phyloP scores from a whole-genome alignment of 2,113 vertebrate species.

The Stercorarius parasiticus region DNA sequence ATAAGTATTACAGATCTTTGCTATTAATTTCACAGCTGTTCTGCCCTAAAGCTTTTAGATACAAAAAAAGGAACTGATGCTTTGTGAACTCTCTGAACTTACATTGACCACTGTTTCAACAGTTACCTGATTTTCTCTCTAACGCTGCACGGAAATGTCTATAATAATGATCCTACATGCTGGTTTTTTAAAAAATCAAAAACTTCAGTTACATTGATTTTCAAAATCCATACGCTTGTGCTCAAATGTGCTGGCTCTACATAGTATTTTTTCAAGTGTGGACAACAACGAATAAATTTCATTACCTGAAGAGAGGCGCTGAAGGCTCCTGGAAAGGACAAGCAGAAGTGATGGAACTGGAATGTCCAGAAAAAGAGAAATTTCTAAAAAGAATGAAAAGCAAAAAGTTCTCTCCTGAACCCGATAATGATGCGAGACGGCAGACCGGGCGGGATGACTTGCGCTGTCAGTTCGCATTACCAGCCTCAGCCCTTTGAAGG shows the following conservation, averaged over 20 bases:
- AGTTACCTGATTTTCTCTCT: constrained; percentile 78
- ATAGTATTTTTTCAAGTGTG: not conserved
- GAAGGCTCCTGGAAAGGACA: constrained; percentile 75
- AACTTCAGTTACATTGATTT: not conserved
- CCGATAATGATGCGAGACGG: constrained; percentile 76
- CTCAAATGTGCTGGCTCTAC: not conserved
- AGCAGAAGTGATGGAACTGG: constrained; percentile 77
- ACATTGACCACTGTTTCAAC: constrained; percentile 75
- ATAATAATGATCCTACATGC: not conserved
- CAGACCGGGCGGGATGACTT: constrained; percentile 71
- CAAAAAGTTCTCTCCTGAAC: constrained; percentile 77
- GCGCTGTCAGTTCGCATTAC: constrained; percentile 72
- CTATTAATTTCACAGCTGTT: not conserved
- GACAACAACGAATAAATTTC: constrained; percentile 78
- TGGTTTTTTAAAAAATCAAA: not conserved
- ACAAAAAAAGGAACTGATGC: constrained; percentile 76
- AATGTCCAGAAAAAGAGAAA: constrained; percentile 80
- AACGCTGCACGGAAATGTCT: constrained; percentile 72
- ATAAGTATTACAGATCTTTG: not conserved
- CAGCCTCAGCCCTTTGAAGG: not conserved
- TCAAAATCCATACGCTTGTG: not conserved
- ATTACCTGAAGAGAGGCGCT: constrained; percentile 75
- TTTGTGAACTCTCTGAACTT: constrained; percentile 78
- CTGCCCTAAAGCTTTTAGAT: constrained; percentile 70
- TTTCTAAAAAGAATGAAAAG: constrained; percentile 79